phyloP scores from a whole-genome alignment of 2,113 vertebrate species.

The Chunga burmeisteri region DNA sequence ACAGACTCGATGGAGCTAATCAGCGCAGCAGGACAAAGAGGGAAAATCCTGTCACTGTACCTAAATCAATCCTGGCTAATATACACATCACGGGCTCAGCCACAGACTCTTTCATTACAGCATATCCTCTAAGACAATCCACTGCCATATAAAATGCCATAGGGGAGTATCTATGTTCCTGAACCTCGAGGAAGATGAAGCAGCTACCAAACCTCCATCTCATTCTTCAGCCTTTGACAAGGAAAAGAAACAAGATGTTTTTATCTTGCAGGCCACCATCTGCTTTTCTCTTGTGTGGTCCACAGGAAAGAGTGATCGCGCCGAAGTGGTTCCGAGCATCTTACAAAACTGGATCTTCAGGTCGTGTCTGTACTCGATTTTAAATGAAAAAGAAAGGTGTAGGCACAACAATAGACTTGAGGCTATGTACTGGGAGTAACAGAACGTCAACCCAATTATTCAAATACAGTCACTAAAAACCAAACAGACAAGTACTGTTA shows the following conservation, averaged over 20 bases:
- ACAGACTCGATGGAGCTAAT: slow-evolving; percentile 5
- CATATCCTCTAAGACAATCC: not conserved
- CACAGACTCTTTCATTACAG: not conserved
- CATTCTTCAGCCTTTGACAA: not conserved
- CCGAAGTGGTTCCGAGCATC: not conserved
- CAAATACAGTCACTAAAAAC: slow-evolving; percentile 23
- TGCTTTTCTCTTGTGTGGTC: not conserved
- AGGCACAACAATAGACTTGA: slow-evolving; percentile 3
- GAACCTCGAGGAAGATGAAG: not conserved
- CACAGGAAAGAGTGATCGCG: not conserved
- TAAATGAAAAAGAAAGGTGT: slow-evolving; percentile 15
- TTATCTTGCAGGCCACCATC: not conserved
- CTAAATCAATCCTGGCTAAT: not conserved
- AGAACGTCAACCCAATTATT: slow-evolving; percentile 37
- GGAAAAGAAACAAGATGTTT: not conserved
- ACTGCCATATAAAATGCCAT: not conserved
- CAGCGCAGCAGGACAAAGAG: not conserved
- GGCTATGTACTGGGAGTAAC: not conserved
- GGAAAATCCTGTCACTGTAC: not conserved
- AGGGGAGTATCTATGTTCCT: not conserved
- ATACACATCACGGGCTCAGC: not conserved
- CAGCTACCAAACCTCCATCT: not conserved
- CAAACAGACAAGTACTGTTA: not conserved
- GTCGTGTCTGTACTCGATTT: not conserved
- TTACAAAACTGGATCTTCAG: slow-evolving; percentile 61